These are phyloP conservation scores for Smittia aterrima DNA, from an alignment of 2,888 invertebrate genomes.

Conservation along the genomic window DNA sequence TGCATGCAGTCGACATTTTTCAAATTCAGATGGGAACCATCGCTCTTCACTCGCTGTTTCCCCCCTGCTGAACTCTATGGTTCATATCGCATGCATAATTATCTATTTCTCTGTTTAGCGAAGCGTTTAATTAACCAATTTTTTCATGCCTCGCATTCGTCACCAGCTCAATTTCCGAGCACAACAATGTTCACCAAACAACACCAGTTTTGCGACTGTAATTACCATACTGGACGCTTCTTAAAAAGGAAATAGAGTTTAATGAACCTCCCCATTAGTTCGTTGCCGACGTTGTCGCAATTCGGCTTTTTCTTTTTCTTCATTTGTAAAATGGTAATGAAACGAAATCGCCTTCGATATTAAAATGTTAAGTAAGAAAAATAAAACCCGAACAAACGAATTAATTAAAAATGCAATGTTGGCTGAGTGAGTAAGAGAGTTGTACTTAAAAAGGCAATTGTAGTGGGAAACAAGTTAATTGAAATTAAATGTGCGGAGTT, in stretches of 20 bases:
- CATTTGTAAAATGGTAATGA: slow-evolving; percentile 30
- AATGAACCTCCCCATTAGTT: slow-evolving; percentile 28
- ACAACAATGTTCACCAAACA: background rate
- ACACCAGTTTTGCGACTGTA: slow-evolving; percentile 26
- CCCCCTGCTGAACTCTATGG: slow-evolving; percentile 27
- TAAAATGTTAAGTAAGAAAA: slow-evolving; percentile 26
- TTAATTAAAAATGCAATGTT: slow-evolving; percentile 40
- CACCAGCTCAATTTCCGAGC: slow-evolving; percentile 26
- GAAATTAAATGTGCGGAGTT: slow-evolving; percentile 22
- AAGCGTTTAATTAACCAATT: slow-evolving; percentile 42
- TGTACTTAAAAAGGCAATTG: slow-evolving; percentile 19
- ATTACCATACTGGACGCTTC: slow-evolving; percentile 41
- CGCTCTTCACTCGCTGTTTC: background rate
- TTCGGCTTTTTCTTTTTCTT: background rate
- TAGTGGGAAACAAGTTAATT: slow-evolving; percentile 27
- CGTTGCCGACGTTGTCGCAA: background rate
- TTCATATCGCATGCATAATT: slow-evolving; percentile 42
- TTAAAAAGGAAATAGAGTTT: slow-evolving; percentile 40
- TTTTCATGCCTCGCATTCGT: slow-evolving; percentile 41
- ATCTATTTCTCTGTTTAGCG: slow-evolving; percentile 41
- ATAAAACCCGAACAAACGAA: slow-evolving; percentile 22
- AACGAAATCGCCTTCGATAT: slow-evolving; percentile 34
- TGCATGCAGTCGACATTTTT: slow-evolving; percentile 27
- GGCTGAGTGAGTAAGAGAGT: background rate
- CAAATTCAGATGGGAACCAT: background rate